These are phyloP conservation scores for Sciaenops ocellatus DNA, from an alignment of 2,797 vertebrate species.

Conservation along the genomic window DNA sequence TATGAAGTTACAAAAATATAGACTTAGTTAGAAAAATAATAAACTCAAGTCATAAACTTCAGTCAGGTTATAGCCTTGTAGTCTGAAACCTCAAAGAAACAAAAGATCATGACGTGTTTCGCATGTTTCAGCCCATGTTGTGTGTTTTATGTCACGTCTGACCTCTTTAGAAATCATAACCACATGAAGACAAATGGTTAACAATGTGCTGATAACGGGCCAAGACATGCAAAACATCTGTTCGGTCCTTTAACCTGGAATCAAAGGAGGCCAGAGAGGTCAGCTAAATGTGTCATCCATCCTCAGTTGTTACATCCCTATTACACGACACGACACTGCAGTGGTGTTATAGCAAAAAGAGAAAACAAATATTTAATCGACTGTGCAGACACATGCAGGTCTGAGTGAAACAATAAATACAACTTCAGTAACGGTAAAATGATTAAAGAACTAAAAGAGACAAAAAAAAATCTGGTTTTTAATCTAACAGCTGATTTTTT, in stretches of 20 bases:
- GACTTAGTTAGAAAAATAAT: constrained; percentile 52
- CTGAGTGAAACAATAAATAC: constrained; percentile 12
- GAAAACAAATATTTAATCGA: neutral
- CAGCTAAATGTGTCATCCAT: neutral
- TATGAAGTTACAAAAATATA: constrained; percentile 56
- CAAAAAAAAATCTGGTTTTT: neutral
- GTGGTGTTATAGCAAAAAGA: neutral
- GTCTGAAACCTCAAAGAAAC: constrained; percentile 9
- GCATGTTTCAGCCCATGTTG: constrained; percentile 8
- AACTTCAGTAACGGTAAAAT: constrained; percentile 1
- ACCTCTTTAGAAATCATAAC: neutral
- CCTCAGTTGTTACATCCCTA: neutral
- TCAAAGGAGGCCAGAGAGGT: constrained; percentile 1
- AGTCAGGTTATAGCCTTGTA: constrained; percentile 16
- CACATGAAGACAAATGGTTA: neutral
- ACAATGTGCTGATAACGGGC: neutral
- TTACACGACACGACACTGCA: constrained; percentile 5
- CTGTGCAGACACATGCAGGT: neutral
- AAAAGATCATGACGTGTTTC: neutral
- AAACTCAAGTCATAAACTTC: constrained; percentile 15
- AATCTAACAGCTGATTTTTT: constrained; percentile 4
- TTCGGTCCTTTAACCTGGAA: neutral
- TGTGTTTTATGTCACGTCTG: neutral
- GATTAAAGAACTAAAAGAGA: neutral
- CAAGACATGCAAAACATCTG: constrained; percentile 6